Conservation (phyloP, 2,797 vertebrate genomes). For the Lutjanus campechanus region DNA sequence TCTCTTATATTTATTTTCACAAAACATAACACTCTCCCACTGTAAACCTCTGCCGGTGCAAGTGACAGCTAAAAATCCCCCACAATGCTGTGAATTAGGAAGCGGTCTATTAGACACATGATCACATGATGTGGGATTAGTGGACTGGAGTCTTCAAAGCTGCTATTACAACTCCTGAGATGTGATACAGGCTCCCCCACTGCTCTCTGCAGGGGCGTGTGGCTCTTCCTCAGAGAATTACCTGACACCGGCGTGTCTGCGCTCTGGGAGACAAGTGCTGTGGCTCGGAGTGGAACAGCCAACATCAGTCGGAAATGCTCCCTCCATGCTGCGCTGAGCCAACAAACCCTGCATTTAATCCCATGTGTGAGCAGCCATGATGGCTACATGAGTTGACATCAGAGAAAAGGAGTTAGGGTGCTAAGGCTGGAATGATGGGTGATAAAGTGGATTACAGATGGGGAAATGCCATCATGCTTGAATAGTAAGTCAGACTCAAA, state of each 20-base stretch:
- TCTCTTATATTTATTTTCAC: conserved; percentile 79
- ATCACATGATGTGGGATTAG: conserved; percentile 88
- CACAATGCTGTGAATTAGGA: conserved; percentile 86
- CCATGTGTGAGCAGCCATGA: conserved; percentile 84
- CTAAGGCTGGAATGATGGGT: conserved; percentile 81
- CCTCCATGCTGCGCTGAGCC: conserved; percentile 85
- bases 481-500: conserved; percentile 71
- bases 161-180: conserved; percentile 88
- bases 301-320: conserved; percentile 85
- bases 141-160: conserved; percentile 87
- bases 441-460: conserved; percentile 85
- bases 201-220: conserved; percentile 86
- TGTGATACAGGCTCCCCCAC: conserved; percentile 86
- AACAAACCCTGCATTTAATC: conserved; percentile 87
- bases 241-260: conserved; percentile 86
- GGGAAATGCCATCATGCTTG: conserved; percentile 75
- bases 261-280: conserved; percentile 86
- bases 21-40: conserved; percentile 77
- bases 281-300: conserved; percentile 85
- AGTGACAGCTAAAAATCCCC: conserved; percentile 84
- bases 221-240: conserved; percentile 87
- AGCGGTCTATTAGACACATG: conserved; percentile 87
- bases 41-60: conserved; percentile 79
- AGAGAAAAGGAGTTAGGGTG: conserved; percentile 85
- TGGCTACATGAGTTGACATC: conserved; percentile 86